Evolutionary conservation across 2,888 invertebrate genomes (phyloP).

Genomic region (Cryptus viduatorius): DNA sequence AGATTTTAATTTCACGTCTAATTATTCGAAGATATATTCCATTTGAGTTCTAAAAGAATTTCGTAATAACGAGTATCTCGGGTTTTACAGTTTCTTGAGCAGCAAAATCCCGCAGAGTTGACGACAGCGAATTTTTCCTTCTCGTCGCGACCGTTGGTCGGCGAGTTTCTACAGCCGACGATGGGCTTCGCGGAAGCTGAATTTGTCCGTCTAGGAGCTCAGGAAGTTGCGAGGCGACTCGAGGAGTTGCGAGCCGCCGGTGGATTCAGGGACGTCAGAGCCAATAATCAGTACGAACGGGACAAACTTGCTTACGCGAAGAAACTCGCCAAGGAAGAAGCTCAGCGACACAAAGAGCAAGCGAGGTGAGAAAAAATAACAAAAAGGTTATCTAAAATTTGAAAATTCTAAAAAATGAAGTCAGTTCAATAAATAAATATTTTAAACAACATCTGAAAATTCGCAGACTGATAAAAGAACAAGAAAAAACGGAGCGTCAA

Average conservation of each 20-base stretch:
- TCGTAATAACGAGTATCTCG: background rate
- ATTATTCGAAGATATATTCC: background rate
- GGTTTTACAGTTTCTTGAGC: slow-evolving; percentile 80
- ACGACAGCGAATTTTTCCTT: slow-evolving; percentile 96
- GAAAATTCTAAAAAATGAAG: background rate
- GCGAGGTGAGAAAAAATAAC: slow-evolving; percentile 80
- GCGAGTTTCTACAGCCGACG: slow-evolving; percentile 94
- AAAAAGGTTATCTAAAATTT: too few species aligned
- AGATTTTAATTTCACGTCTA: background rate
- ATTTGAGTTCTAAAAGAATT: background rate
- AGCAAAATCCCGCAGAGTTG: slow-evolving; percentile 87
- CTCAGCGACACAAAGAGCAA: slow-evolving; percentile 85
- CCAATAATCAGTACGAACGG: slow-evolving; percentile 83
- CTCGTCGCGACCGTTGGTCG: slow-evolving; percentile 94
- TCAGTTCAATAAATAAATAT: background rate
- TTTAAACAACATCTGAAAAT: background rate
- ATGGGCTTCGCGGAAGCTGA: slow-evolving; percentile 88
- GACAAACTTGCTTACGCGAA: slow-evolving; percentile 88
- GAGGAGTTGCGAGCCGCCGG: slow-evolving; percentile 89
- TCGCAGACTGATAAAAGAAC: slow-evolving; percentile 88
- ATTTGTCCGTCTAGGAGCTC: slow-evolving; percentile 91
- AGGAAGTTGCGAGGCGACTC: slow-evolving; percentile 92
- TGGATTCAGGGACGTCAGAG: slow-evolving; percentile 86
- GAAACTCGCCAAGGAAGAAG: slow-evolving; percentile 90
- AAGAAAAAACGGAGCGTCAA: slow-evolving; percentile 93